Base-by-base conservation (phyloP, 2,888 invertebrate species). In the Drosophila anomelani region DNA sequence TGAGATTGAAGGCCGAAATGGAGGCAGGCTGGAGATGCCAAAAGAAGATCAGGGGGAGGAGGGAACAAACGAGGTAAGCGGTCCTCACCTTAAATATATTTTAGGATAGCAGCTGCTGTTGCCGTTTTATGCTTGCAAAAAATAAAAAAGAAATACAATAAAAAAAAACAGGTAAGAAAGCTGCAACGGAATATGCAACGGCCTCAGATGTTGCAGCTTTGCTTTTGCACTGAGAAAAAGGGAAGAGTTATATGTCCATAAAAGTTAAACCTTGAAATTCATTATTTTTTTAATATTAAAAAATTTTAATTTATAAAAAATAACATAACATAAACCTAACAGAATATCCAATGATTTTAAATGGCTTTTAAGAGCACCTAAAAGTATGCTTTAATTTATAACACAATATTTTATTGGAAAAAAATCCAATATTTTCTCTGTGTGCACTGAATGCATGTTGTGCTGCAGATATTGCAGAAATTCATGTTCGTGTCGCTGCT, bases 1-100 rank as follows among this genome's bases (percentile, higher is more conserved):
- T 73, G 84, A 88, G 84, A 85, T 85, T 85, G 88, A 85, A 88
- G 84, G 86, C 76, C 69, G 83, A 88, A 85, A 88, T 85, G 88
- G 88, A 88, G 84, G 86, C 76, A 67, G 83, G 44, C 23, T 43
- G 49, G 53, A 58, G 56, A 59, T 38, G 38, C 58, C 38, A 46
- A 17, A 32, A 17, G 32, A 54, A 61, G 47, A 43, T 41, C 38
- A 10, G 26, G 32, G 47, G 20, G 38, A 20, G 23, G 4, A 26
- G 26, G 26, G 4, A 4, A 2, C 13, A 17, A 23, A 36, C 13
- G 34, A 39, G 69, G 58, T 36, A 17, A 29, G 20, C 57, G 51
- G 20, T 34, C 70, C 60, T 41, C 60, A 54, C 36, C 60, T 70
- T 71, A 64, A 73, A 49, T 58, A 58, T 58, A 54, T 58, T 66